Evolutionary conservation across 2,888 invertebrate genomes (phyloP).

Genomic region (Acanthosepion esculentum): DNA sequence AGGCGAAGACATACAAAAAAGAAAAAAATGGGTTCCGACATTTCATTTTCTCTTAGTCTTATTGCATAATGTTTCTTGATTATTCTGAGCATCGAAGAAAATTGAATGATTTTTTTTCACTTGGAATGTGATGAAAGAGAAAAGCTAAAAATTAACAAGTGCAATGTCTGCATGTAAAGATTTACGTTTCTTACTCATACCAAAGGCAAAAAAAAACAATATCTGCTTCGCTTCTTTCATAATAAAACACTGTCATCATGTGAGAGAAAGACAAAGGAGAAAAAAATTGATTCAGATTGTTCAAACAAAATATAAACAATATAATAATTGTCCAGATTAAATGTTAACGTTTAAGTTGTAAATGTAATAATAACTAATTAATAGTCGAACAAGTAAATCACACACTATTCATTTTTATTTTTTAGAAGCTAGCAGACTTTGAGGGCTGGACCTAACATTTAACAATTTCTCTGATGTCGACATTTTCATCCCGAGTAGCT

Average conservation of each 20-base stretch:
- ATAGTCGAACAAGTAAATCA: too few relatives aligned
- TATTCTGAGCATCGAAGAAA: neutral
- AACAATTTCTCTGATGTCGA: neutral
- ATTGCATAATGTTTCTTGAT: neutral
- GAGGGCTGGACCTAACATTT: neutral
- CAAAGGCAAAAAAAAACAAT: neutral
- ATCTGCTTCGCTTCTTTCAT: neutral
- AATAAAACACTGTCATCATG: neutral
- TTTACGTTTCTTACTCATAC: neutral
- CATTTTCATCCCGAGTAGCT: neutral
- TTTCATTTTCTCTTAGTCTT: too few relatives aligned
- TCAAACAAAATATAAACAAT: neutral
- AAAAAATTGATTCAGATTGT: neutral
- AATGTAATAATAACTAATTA: too few relatives aligned
- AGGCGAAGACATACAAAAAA: neutral
- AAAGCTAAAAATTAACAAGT: neutral
- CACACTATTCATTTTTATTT: too few relatives aligned
- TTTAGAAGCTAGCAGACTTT: too few relatives aligned
- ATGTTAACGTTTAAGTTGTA: too few relatives aligned
- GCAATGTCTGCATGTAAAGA: neutral
- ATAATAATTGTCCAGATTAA: too few relatives aligned
- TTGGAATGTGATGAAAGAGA: neutral
- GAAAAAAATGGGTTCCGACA: neutral
- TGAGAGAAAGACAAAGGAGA: neutral
- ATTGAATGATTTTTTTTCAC: neutral